These are phyloP conservation scores for Caenorhabditis imperialis DNA, from an alignment of 2,888 invertebrate species.

Conservation along the genomic window DNA sequence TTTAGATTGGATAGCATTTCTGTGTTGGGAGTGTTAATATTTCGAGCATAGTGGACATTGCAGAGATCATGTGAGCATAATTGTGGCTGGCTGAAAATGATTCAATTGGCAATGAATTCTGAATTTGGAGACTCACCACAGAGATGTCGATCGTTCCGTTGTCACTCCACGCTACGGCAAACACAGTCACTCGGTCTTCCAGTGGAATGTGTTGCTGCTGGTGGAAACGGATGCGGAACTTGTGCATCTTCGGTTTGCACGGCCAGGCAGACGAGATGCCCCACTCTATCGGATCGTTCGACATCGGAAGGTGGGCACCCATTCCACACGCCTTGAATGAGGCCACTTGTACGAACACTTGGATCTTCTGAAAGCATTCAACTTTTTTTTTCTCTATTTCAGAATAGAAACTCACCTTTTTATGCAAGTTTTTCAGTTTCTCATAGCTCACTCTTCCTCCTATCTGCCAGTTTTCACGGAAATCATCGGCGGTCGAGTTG, in stretches of 20 bases:
- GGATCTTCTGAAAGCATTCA: conserved; percentile 20
- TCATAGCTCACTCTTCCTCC: conserved; percentile 26
- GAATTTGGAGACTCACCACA: conserved; percentile 2
- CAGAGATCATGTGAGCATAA: background rate
- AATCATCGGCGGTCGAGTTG: conserved; percentile 16
- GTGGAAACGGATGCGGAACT: conserved; percentile 37
- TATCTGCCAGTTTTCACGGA: conserved; percentile 40
- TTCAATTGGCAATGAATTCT: too few species aligned
- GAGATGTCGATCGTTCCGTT: background rate
- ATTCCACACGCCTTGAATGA: conserved; percentile 23
- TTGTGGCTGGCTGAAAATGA: conserved; percentile 7
- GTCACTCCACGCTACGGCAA: conserved; percentile 3
- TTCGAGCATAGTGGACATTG: too few species aligned
- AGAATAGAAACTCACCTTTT: conserved; percentile 10
- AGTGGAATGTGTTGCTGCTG: conserved; percentile 7
- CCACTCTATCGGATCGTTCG: conserved; percentile 9
- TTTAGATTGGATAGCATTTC: too few species aligned
- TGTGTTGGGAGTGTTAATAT: too few species aligned
- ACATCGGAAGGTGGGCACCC: background rate
- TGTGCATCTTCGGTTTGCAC: conserved; percentile 19
- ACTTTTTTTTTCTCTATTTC: background rate
- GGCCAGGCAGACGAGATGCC: conserved; percentile 12
- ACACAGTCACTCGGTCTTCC: conserved; percentile 8
- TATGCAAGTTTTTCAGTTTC: conserved; percentile 1
- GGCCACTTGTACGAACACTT: conserved; percentile 30